Percentiles rank a stretch among this genome's conserved stretches.
Conservation (phyloP, 2,113 vertebrate genomes). For the Campylomormyrus numenius region DNA sequence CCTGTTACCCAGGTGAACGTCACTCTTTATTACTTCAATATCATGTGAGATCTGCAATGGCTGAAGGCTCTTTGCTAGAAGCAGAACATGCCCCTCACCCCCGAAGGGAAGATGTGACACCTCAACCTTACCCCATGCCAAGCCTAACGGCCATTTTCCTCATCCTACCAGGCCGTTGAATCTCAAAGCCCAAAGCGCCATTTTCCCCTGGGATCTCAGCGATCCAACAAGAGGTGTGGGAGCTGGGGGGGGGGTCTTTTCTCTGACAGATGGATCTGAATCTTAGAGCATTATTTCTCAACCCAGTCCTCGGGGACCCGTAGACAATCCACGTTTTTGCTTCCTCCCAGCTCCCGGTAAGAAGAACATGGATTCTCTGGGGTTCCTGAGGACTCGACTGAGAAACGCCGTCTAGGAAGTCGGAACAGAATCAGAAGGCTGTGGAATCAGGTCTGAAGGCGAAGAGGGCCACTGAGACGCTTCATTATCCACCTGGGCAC, state of each 20-base stretch:
- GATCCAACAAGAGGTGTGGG: neutral
- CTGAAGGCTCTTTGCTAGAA: neutral
- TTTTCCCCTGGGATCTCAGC: neutral
- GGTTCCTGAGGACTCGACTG: neutral
- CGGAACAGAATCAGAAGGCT: neutral
- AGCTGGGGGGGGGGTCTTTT: neutral
- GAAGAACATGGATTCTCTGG: neutral
- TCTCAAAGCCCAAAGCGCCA: neutral
- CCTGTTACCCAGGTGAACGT: neutral
- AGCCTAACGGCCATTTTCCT: neutral
- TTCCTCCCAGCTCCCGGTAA: neutral
- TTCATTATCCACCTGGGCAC: neutral
- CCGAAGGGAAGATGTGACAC: neutral
- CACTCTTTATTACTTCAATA: neutral
- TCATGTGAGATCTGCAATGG: neutral
- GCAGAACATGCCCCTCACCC: neutral
- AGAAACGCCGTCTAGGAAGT: neutral
- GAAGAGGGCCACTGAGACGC: neutral
- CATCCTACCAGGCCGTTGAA: neutral
- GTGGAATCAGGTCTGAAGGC: neutral
- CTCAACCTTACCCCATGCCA: neutral
- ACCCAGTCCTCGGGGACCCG: neutral
- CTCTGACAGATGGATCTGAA: neutral
- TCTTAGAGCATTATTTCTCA: neutral
- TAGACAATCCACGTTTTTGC: neutral